phyloP scores from a whole-genome alignment of 2,888 invertebrate genomes.

The Troides aeacus region DNA sequence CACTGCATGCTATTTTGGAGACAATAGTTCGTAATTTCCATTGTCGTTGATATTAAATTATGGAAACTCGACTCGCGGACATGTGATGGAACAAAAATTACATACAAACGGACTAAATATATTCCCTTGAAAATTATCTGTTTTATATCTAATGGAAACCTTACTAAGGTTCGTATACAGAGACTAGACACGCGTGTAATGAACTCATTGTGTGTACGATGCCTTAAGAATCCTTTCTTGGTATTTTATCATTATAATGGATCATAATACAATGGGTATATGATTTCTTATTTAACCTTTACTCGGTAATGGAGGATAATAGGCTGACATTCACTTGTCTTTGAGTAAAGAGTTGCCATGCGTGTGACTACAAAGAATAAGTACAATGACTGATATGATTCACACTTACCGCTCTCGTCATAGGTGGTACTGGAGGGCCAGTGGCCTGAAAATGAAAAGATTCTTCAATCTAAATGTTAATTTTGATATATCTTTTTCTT shows the following conservation, averaged over 20 bases:
- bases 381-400: neutral
- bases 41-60: conserved; percentile 1
- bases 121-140: neutral
- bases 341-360: neutral
- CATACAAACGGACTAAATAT: neutral
- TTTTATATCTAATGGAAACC: conserved; percentile 17
- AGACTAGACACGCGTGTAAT: conserved; percentile 23
- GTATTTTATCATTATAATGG: conserved; percentile 11
- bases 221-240: conserved; percentile 18
- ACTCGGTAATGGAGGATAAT: conserved; percentile 17
- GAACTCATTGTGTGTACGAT: conserved; percentile 24
- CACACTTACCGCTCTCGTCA: conserved; percentile 62
- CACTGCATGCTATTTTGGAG: conserved; percentile 1
- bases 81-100: neutral
- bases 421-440: conserved; percentile 59
- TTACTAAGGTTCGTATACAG: conserved; percentile 3
- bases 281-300: conserved; percentile 18
- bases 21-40: neutral
- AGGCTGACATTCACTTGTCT: neutral
- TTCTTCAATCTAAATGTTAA: neutral
- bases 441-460: conserved; percentile 47
- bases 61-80: neutral
- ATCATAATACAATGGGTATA: conserved; percentile 7
- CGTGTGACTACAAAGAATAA: too few species aligned
- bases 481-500: neutral